A percentile compares a stretch with the other conserved stretches of the same genome.
These are phyloP conservation scores for Micropoecilia bifurca DNA, from an alignment of 2,797 vertebrate species.

Conservation along the genomic window DNA sequence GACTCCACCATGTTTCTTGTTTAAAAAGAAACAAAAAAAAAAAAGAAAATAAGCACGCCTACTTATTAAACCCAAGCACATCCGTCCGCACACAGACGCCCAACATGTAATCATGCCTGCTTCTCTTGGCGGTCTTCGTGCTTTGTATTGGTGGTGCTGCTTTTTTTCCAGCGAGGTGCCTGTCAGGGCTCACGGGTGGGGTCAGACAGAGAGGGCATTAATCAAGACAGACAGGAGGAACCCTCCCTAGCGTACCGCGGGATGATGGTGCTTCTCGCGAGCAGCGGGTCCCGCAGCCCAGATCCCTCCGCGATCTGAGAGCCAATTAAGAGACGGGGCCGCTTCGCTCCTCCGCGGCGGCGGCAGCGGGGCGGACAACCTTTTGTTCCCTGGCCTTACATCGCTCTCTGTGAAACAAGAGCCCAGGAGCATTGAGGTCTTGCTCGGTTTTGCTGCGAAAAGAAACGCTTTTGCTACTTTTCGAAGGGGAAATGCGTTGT, in stretches of 20 bases:
- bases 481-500: neutral
- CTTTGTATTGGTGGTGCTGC: conserved; percentile 52
- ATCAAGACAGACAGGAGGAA: conserved; percentile 73
- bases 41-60: neutral
- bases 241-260: conserved; percentile 49
- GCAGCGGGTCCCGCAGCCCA: conserved; percentile 48
- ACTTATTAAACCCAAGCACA: conserved; percentile 52
- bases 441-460: conserved; percentile 30
- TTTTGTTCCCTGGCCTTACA: conserved; percentile 68
- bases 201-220: conserved; percentile 73
- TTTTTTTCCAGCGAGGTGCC: conserved; percentile 38
- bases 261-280: conserved; percentile 51
- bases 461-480: conserved; percentile 9
- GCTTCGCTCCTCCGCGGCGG: conserved; percentile 44
- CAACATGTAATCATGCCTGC: conserved; percentile 7
- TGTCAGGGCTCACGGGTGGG: conserved; percentile 66
- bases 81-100: neutral
- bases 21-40: neutral
- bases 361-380: conserved; percentile 55
- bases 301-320: conserved; percentile 67
- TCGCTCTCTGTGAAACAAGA: conserved; percentile 39
- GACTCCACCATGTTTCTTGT: conserved; percentile 17
- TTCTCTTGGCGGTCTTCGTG: conserved; percentile 16
- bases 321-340: conserved; percentile 67
- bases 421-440: conserved; percentile 53